Percentiles rank a stretch among this genome's conserved stretches.
Evolutionary conservation across 92 coral and sea anemone species (phyloP).

Genomic region (Pocillopora grandis): DNA sequence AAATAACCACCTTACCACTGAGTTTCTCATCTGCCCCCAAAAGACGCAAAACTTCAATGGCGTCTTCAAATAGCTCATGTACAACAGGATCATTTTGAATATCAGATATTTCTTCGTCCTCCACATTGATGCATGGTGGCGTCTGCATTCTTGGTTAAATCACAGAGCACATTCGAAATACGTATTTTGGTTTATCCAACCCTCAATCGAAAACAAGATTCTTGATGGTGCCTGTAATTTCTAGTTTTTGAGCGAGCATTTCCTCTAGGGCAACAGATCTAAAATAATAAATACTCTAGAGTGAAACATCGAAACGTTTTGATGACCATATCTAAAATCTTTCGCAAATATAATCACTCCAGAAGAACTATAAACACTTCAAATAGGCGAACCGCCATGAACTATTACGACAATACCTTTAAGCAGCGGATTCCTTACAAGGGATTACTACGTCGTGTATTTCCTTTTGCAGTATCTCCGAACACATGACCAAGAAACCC

Average conservation of each 20-base stretch:
- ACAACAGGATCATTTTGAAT: constrained; percentile 13
- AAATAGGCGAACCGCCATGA: constrained; percentile 3
- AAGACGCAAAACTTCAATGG: constrained; percentile 53
- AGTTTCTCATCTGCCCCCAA: constrained; percentile 38
- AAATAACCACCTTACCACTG: neutral
- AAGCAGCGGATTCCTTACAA: neutral
- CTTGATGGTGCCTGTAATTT: too few species aligned
- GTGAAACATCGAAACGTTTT: too few species aligned
- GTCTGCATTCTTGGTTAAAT: neutral
- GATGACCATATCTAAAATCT: too few species aligned
- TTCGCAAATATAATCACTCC: too few species aligned
- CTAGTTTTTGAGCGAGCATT: too few species aligned
- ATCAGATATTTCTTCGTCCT: neutral
- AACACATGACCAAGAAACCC: neutral
- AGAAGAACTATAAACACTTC: neutral
- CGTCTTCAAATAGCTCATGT: constrained; percentile 52
- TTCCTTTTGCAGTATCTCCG: neutral
- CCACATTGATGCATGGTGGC: neutral
- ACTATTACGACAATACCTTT: neutral
- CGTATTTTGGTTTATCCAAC: too few species aligned
- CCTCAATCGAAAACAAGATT: neutral
- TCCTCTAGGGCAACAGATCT: too few species aligned
- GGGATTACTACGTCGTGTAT: neutral
- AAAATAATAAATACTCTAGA: too few species aligned
- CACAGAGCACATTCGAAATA: neutral